Percentiles rank a stretch among this genome's conserved stretches.
Conservation (phyloP, 2,113 vertebrate species). For the Onychostoma macrolepis region DNA sequence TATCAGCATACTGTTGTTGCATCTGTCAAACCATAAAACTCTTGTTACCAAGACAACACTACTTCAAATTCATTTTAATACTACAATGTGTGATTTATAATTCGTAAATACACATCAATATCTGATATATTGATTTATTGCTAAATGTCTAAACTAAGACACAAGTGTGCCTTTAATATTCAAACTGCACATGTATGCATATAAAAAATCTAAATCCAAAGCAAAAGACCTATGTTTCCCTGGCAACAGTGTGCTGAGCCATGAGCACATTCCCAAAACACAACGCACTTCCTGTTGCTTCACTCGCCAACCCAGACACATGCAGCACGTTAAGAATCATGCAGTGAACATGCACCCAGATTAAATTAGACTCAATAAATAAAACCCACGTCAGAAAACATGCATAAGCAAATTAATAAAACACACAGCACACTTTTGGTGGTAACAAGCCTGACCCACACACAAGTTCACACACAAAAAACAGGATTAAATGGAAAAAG, state of each 20-base stretch:
- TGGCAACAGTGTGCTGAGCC: slow-evolving; percentile 59
- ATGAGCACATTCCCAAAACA: slow-evolving; percentile 74
- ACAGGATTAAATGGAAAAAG: background rate
- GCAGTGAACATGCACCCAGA: slow-evolving; percentile 22
- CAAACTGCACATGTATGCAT: background rate
- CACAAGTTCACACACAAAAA: background rate
- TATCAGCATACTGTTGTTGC: background rate
- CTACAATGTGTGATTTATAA: background rate
- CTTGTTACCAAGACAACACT: background rate
- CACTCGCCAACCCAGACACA: slow-evolving; percentile 24
- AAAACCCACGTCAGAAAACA: slow-evolving; percentile 3
- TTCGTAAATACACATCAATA: background rate
- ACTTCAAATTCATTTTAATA: background rate
- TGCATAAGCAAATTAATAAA: background rate
- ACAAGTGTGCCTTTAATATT: background rate
- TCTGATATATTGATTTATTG: background rate
- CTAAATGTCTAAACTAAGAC: background rate
- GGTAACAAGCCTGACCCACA: background rate
- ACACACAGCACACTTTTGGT: background rate
- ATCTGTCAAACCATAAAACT: background rate
- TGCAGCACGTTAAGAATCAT: slow-evolving; percentile 20
- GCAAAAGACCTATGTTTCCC: slow-evolving; percentile 69
- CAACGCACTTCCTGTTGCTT: slow-evolving; percentile 76
- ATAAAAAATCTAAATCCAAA: background rate
- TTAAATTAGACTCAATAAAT: slow-evolving; percentile 14